Evolutionary conservation across 2,113 vertebrate species (phyloP), one percentile per base, ranked within the genome.

Genomic region (Megaceryle torquata): DNA sequence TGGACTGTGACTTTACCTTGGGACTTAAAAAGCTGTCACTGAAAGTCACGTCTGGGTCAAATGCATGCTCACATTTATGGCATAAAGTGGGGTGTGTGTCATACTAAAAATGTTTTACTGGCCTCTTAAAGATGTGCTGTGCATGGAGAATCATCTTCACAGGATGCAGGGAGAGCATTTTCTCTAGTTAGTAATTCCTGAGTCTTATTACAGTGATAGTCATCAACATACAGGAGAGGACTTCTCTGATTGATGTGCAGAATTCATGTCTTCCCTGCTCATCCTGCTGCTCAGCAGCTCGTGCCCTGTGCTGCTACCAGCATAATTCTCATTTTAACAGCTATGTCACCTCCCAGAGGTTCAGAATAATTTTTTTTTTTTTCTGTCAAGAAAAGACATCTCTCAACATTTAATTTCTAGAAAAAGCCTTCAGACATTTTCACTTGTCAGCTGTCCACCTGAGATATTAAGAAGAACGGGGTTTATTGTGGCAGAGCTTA

Each of bases 81-180:
- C 60, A n/a, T 72, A 67, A 25, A 9, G 12, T 2, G 1, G n/a
- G 11, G 50, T 43, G 2, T 61, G 3, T 89, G 74, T 91, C 6
- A 1, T 79, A 72, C 70, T 93, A 54, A 89, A 93, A 95, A 65
- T 89, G 76, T 91, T 96, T 94, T 95, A 80, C 44, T 92, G 70
- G 74, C 53, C 59, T 94, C 82, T 69, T 87, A 44, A 89, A 91
- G 83, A 87, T 82, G 61, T 91, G 84, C 61, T 9, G 20, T 41
- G 74, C 74, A 80, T 63, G 31, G 82, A 86, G 26, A 87, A 70
- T 91, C 20, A 56, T 91, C 92, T 94, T 86, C 72, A 37, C 8
- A 71, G 83, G 57, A n/a, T 74, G 13, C 28, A 79, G 67, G 61
- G 57, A 82, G 29, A 24, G n/a, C 33, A 28, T 91, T 82, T 94